A percentile compares a stretch with the other conserved stretches of the same genome.
Conservation (phyloP, 2,113 vertebrate species). For the Glaucomys volans region DNA sequence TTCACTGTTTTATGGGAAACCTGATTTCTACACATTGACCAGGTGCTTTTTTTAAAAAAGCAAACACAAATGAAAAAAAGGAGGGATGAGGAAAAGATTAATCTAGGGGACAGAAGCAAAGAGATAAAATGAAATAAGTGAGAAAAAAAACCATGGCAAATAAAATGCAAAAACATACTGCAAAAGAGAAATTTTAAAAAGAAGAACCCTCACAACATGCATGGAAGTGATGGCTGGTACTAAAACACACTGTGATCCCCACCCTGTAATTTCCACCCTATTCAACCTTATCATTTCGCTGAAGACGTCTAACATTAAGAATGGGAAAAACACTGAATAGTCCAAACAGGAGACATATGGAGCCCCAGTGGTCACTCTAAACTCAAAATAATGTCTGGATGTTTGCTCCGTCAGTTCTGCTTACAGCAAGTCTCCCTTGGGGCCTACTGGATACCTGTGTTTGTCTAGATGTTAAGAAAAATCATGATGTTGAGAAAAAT, state of each 20-base stretch:
- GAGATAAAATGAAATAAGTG: neutral
- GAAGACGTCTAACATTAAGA: constrained; percentile 73
- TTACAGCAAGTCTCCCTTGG: neutral
- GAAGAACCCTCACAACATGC: neutral
- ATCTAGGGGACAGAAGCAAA: neutral
- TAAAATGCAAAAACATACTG: neutral
- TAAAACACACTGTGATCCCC: constrained; percentile 44
- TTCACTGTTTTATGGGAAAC: neutral
- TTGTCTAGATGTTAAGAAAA: constrained; percentile 29
- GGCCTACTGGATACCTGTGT: neutral
- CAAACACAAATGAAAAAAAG: neutral
- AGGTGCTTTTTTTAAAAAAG: neutral
- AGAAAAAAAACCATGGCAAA: neutral
- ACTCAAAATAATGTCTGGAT: constrained; percentile 57
- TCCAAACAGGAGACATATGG: constrained; percentile 74
- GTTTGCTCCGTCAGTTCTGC: constrained; percentile 11
- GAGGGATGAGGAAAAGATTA: neutral
- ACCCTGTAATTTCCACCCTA: constrained; percentile 75
- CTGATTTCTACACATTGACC: neutral
- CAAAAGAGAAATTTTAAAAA: neutral
- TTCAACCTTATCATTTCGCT: constrained; percentile 75
- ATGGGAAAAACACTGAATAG: constrained; percentile 68
- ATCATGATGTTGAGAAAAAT: constrained; percentile 6
- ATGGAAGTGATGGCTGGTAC: constrained; percentile 46
- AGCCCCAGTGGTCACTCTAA: constrained; percentile 51